Evolutionary conservation across 1,140 invertebrate species (phyloP).

Genomic region (Melitaea cinxia): DNA sequence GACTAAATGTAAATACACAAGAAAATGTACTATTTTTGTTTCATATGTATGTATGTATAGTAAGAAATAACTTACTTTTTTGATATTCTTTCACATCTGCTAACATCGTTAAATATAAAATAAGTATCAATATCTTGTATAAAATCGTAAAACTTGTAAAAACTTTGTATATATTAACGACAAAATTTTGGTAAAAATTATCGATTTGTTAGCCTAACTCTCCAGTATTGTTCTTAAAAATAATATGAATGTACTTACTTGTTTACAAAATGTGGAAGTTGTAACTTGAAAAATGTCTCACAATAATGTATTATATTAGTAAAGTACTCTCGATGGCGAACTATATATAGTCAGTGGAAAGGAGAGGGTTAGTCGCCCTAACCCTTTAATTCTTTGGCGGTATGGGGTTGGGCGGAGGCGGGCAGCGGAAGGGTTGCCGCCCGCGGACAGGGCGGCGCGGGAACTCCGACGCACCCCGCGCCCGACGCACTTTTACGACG

Average conservation of each 20-base stretch:
- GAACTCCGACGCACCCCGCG: conserved; percentile 43
- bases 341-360: conserved; percentile 19
- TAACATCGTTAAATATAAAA: neutral
- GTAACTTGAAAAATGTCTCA: too few relatives aligned
- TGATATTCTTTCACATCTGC: too few relatives aligned
- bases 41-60: too few relatives aligned
- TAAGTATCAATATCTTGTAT: neutral
- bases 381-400: conserved; percentile 64
- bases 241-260: too few relatives aligned
- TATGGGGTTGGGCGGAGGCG: conserved; percentile 60
- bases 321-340: conserved; percentile 2
- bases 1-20: too few relatives aligned
- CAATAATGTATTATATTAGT: neutral
- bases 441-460: conserved; percentile 56
- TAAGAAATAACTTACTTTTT: too few relatives aligned
- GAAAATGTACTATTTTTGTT: too few relatives aligned
- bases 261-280: too few relatives aligned
- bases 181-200: too few relatives aligned
- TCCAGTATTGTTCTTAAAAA: too few relatives aligned
- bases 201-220: too few relatives aligned
- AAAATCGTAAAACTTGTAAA: neutral
- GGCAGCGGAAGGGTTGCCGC: conserved; percentile 77
- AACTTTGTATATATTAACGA: neutral
- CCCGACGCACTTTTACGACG: conserved; percentile 74
- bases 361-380: conserved; percentile 69